These are phyloP conservation scores for Synanthedon andrenaeformis DNA, from an alignment of 2,888 invertebrate genomes.

Conservation along the genomic window DNA sequence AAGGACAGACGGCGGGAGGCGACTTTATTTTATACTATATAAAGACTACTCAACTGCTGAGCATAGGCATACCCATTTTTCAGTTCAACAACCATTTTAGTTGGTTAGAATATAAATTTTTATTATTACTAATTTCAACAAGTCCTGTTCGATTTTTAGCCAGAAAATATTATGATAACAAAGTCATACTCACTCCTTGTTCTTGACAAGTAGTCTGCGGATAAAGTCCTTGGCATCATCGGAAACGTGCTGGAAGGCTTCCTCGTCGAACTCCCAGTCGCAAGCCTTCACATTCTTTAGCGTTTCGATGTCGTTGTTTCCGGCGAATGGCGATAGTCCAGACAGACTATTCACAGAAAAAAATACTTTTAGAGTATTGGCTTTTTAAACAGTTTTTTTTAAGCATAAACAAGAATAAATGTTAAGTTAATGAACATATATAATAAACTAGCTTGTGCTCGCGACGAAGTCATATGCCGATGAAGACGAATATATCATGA, in stretches of 20 bases:
- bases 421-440: background rate
- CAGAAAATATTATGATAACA: background rate
- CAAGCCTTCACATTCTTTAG: constrained; percentile 98
- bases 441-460: too few species aligned
- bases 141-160: too few species aligned
- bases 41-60: too few species aligned
- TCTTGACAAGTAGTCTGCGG: constrained; percentile 87
- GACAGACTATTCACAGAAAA: constrained; percentile 77
- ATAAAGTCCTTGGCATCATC: constrained; percentile 99
- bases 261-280: constrained; percentile 99
- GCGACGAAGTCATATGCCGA: too few species aligned
- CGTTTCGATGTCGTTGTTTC: constrained; percentile 98
- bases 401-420: background rate
- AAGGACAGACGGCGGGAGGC: too few species aligned
- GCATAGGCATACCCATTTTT: too few species aligned
- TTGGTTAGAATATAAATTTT: too few species aligned
- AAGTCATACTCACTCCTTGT: constrained; percentile 82
- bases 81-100: too few species aligned
- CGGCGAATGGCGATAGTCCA: constrained; percentile 98
- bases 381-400: background rate
- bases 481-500: too few species aligned
- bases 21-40: too few species aligned
- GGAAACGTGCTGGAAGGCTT: constrained; percentile 93
- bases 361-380: background rate
- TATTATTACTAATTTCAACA: too few species aligned